Base-by-base conservation (phyloP, 2,113 vertebrate genomes). In the Morphnarchus princeps region DNA sequence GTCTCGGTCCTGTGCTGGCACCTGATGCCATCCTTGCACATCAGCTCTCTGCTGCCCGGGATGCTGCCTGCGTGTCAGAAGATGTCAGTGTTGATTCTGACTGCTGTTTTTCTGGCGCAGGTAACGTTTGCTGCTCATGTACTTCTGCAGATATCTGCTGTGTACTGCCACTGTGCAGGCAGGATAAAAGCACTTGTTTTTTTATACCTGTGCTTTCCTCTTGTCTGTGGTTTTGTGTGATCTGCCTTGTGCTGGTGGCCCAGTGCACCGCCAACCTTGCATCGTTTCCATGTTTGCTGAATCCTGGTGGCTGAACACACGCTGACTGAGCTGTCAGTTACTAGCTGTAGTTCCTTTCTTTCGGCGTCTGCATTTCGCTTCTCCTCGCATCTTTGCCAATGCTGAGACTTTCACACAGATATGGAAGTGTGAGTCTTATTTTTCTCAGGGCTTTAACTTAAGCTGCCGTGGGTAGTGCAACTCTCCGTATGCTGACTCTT, bases 181-280 rank as follows among this genome's bases (percentile, higher is more conserved):
- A n/a, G 43, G 42, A 65, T 52, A 10, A 82, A 59, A 84, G 6
- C 3, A 0, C 17, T 32, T 52, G 67, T 1, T 62, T 80, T 80
- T 80, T 70, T 4, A 3, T 16, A 21, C 43, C 25, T 4, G 3
- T 25, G 49, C 20, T 55, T 42, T 28, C 7, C 10, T 24, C 10
- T 57, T 31, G 29, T 13, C 15, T 6, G 32, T 3, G 43, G 11
- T 38, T 65, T 45, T n/a, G 25, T 40, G 76, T 63, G 57, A 76
- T 71, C 26, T 57, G 20, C 67, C 71, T 25, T 6, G 40, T 47
- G 59, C 43, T 38, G 55, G 34, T n/a, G 70, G 54, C 52, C 50
- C 70, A 5, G 26, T 3, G 36, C 17, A 4, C 61, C 42, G 34
- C 45, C 2, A 0, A 34, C 57, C 61, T 28, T 7, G 1, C 0